Evolutionary conservation across 1,140 invertebrate genomes (phyloP), one percentile per base, ranked within the genome.

Genomic region (Meloidogyne floridensis): DNA sequence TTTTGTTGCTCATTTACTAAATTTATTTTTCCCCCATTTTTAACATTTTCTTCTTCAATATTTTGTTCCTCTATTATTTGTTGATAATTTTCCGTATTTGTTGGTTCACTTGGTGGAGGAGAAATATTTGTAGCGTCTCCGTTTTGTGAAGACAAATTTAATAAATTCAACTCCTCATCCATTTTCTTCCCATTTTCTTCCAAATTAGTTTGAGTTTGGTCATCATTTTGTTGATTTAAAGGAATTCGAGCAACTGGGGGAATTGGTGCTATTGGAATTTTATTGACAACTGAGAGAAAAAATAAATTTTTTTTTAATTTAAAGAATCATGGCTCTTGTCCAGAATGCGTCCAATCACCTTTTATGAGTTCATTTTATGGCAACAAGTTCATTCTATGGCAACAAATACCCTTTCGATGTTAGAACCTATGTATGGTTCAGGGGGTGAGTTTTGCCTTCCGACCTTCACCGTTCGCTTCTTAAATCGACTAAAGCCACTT

Each of bases 251-350:
- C 71, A 75, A 80, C 80, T 69, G 81, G 81, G 65, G 65, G 77
- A 47, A 80, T 80, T 53, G 72, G 80, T 72, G 75, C 20, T 15
- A 70, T 74, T 56, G 76, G 83, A 65, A 82, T 81, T 75, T 73
- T 47, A 56, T 75, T 47, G 20, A n/a, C 1, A 42, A 32, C n/a
- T 47, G 6, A 0, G n/a, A n/a, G n/a, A 51, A n/a, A n/a, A 74
- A 5, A 43, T 47, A 75, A 43, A 42, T 8, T 15, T 15, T 15
- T 54, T 42, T 13, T n/a, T n/a, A n/a, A n/a, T n/a, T 77, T 32
- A 77, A 77, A 75, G 75, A 43, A 10, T n/a, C n/a, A n/a, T n/a
- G n/a, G n/a, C n/a, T n/a, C n/a, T n/a, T n/a, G n/a, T n/a, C n/a
- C n/a, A n/a, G n/a, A n/a, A n/a, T n/a, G n/a, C n/a, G n/a, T n/a